Evolutionary conservation across 2,113 vertebrate species (phyloP).

Genomic region (Asarcornis scutulata): DNA sequence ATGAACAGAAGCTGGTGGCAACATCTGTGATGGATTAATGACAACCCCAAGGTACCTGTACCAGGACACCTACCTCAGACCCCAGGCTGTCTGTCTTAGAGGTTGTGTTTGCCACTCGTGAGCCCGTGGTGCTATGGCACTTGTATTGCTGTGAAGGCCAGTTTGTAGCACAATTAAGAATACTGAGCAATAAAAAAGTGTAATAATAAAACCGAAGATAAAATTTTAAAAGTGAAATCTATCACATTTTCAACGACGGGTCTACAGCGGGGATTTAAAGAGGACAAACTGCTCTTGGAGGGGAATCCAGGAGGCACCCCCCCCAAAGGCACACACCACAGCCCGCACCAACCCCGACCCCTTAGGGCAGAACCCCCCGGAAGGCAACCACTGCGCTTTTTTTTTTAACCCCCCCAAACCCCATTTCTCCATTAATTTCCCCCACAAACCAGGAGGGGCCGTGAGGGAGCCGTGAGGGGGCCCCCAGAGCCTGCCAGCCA

Average conservation of each 20-base stretch:
- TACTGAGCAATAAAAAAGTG: neutral
- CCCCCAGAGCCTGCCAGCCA: too few species aligned
- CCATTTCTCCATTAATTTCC: neutral
- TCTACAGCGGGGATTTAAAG: neutral
- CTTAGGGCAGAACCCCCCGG: neutral
- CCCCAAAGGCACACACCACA: too few species aligned
- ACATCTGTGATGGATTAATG: rapidly evolving
- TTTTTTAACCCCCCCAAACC: too few species aligned
- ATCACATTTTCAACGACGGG: rapidly evolving
- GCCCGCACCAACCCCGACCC: too few species aligned
- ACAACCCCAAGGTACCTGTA: neutral
- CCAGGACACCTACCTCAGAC: neutral
- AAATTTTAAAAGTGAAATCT: neutral
- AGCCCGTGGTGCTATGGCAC: rapidly evolving
- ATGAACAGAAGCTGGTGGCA: neutral
- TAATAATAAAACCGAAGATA: neutral
- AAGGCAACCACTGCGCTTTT: too few species aligned
- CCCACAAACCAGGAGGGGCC: neutral
- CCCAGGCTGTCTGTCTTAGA: neutral
- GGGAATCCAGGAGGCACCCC: too few species aligned
- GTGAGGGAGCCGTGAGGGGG: too few species aligned
- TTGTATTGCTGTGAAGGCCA: rapidly evolving
- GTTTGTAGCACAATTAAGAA: neutral
- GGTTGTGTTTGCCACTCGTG: neutral
- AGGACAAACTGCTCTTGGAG: too few species aligned